Evolutionary conservation across 2,888 invertebrate species (phyloP).

Genomic region (Ophion costatus): DNA sequence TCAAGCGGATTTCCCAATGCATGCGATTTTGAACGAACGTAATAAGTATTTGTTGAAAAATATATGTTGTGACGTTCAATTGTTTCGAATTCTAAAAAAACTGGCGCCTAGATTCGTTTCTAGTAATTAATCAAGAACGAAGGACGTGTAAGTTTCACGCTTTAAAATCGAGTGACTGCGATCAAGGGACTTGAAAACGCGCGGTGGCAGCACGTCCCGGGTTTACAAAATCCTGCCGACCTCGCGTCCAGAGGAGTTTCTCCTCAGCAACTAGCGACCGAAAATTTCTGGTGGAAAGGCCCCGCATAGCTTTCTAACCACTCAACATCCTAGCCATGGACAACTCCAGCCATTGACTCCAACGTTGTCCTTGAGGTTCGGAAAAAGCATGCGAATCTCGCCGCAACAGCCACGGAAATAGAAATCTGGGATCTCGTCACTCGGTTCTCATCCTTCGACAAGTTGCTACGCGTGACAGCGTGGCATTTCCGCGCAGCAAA

Average conservation of each 20-base stretch:
- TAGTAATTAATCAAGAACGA: too few species aligned
- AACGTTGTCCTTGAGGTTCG: neutral
- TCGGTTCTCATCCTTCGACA: neutral
- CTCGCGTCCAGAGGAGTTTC: constrained; percentile 57
- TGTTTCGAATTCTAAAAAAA: too few species aligned
- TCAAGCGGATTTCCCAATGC: too few species aligned
- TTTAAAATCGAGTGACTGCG: constrained; percentile 69
- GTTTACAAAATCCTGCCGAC: constrained; percentile 61
- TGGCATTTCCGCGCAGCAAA: neutral
- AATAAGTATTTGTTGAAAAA: too few species aligned
- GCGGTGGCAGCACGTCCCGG: constrained; percentile 70
- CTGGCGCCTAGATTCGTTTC: too few species aligned
- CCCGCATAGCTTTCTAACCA: constrained; percentile 47
- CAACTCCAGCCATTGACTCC: neutral
- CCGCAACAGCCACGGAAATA: too few species aligned
- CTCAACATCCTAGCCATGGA: constrained; percentile 38
- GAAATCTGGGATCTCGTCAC: neutral
- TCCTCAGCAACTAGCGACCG: constrained; percentile 23
- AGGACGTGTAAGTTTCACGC: too few species aligned
- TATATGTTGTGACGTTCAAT: too few species aligned
- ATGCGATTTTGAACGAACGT: too few species aligned
- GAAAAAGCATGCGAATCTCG: neutral
- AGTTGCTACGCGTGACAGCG: neutral
- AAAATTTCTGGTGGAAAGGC: constrained; percentile 54
- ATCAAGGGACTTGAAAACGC: constrained; percentile 63